phyloP scores from a whole-genome alignment of 2,888 invertebrate species.

The Oscheius sp. region DNA sequence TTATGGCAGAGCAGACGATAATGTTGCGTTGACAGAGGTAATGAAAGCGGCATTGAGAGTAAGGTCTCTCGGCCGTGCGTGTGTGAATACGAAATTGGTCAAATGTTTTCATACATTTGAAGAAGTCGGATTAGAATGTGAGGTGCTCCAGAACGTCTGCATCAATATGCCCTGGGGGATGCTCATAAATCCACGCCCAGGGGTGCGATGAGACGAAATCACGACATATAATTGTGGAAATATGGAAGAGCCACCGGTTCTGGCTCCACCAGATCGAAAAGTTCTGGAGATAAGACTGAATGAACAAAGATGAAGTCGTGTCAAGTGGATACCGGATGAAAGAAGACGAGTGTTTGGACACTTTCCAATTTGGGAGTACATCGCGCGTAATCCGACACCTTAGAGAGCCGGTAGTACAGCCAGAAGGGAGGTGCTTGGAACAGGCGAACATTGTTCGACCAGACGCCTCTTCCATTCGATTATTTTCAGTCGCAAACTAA shows the following conservation, averaged over 20 bases:
- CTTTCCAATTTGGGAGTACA: constrained; percentile 29
- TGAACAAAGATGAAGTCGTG: background rate
- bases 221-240: constrained; percentile 17
- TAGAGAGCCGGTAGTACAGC: constrained; percentile 23
- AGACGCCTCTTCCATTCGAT: constrained; percentile 7
- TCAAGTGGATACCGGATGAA: background rate
- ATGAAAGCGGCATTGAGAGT: constrained; percentile 7
- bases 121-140: constrained; percentile 12
- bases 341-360: constrained; percentile 28
- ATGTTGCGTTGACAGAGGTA: constrained; percentile 23
- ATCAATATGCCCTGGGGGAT: constrained; percentile 27
- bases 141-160: constrained; percentile 18
- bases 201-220: constrained; percentile 21
- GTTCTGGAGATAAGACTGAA: background rate
- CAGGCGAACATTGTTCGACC: constrained; percentile 16
- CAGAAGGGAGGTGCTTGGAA: constrained; percentile 2
- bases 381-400: constrained; percentile 29
- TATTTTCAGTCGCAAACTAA: background rate
- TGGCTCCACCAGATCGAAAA: background rate
- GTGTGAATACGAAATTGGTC: constrained; percentile 23
- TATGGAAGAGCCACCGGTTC: background rate
- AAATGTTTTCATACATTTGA: constrained; percentile 14
- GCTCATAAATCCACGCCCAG: constrained; percentile 27
- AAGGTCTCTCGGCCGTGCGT: constrained; percentile 23
- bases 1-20: constrained; percentile 30